Evolutionary conservation across 2,888 invertebrate species (phyloP).

Genomic region (Torymus tubicola): DNA sequence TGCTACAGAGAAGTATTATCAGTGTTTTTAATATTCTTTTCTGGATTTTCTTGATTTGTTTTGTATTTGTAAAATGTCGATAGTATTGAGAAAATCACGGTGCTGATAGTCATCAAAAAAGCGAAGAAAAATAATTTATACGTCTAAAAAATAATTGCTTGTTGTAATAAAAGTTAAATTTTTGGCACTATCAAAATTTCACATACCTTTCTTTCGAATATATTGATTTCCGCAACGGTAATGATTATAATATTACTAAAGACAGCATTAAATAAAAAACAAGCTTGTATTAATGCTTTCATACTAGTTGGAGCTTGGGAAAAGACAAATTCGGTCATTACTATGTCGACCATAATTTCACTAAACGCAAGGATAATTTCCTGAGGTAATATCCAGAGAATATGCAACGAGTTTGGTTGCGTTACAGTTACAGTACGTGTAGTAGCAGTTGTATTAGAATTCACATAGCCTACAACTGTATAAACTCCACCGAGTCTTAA

Average conservation of each 20-base stretch:
- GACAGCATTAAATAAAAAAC: constrained; percentile 94
- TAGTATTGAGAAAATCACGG: constrained; percentile 88
- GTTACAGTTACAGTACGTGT: constrained; percentile 78
- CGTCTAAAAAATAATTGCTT: constrained; percentile 80
- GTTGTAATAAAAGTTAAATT: constrained; percentile 67
- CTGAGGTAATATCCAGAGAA: constrained; percentile 93
- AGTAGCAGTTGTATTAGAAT: constrained; percentile 62
- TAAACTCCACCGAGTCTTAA: constrained; percentile 82
- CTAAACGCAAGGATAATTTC: constrained; percentile 93
- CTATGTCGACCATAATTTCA: constrained; percentile 97
- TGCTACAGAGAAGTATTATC: too few species aligned
- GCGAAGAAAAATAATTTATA: constrained; percentile 93
- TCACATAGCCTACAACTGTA: constrained; percentile 77
- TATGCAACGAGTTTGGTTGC: constrained; percentile 85
- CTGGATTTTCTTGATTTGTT: too few species aligned
- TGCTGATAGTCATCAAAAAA: constrained; percentile 88
- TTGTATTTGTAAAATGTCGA: too few species aligned
- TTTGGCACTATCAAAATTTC: neutral
- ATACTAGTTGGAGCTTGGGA: constrained; percentile 94
- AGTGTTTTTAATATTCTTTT: too few species aligned
- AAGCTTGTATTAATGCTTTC: constrained; percentile 95
- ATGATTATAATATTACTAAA: constrained; percentile 96
- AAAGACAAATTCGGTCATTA: constrained; percentile 96
- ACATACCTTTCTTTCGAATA: constrained; percentile 86
- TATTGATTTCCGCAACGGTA: constrained; percentile 87